phyloP scores from a whole-genome alignment of 2,797 vertebrate species.

The Sphaeramia orbicularis region DNA sequence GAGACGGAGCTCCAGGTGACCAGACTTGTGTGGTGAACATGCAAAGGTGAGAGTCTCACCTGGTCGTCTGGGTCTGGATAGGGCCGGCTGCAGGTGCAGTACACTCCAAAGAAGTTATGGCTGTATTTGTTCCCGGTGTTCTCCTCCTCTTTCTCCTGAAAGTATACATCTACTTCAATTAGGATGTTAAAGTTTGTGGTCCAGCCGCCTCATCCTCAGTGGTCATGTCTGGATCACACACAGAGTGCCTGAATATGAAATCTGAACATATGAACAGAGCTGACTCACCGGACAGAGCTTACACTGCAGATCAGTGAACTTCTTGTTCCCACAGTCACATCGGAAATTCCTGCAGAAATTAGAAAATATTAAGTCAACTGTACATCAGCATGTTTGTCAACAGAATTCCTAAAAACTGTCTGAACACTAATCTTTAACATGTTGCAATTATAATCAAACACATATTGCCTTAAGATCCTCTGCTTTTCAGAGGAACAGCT shows the following conservation, averaged over 20 bases:
- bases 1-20: not conserved
- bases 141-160: constrained; percentile 90
- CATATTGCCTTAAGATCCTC: no score
- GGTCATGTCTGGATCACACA: not conserved
- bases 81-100: constrained; percentile 93
- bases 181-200: no score
- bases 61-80: constrained; percentile 98
- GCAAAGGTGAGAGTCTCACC: constrained; percentile 75
- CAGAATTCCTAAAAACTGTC: not conserved
- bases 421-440: not conserved
- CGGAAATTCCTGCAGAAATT: constrained; percentile 80
- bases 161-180: not conserved
- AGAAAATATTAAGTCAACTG: not conserved
- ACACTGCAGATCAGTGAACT: constrained; percentile 93
- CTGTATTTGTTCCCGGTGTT: constrained; percentile 95
- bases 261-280: no score
- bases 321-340: constrained; percentile 94
- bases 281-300: constrained; percentile 91
- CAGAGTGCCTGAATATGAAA: not conserved
- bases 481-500: no score
- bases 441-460: no score
- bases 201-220: no score
- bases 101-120: constrained; percentile 96
- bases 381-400: no score
- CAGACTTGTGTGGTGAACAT: not conserved